Base-by-base conservation (phyloP, 2,113 vertebrate species). In the Sylvilagus bachmani region DNA sequence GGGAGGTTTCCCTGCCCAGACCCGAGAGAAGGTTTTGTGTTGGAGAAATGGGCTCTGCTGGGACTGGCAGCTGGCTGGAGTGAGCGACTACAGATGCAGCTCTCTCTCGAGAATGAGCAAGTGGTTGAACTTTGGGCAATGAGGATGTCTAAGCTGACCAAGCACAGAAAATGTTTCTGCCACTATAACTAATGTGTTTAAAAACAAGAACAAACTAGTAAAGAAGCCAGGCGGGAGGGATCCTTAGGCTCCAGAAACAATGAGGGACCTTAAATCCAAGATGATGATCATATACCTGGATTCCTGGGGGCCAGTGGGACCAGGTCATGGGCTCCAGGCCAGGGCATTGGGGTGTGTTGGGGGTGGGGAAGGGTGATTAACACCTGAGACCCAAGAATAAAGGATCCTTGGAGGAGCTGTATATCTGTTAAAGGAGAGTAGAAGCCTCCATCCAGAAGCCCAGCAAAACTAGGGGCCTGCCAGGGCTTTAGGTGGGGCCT, bases 141-240 rank as follows among this genome's bases (percentile, higher is more conserved):
- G 55, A 90, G n/a, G 31, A 13, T 2, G 10, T 61, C 22, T 62
- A 17, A 80, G 49, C 31, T 84, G 62, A 73, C 29, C 44, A 70
- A 58, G 79, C 36, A 44, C 11, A 86, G 85, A 33, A 95, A 94
- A 31, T 51, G 77, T 64, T 66, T 95, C 67, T 89, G 24, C 38
- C 55, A 36, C 24, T 22, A 36, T 75, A 83, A 27, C 11, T 53
- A 25, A 2, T 73, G n/a, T 58, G 66, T 70, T 85, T 27, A 82
- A 78, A 67, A 66, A 74, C 10, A 31, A 1, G 69, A 36, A 69
- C 14, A 87, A 70, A 31, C 36, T 61, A 71, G n/a, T 21, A 79
- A 29, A 21, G 13, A 83, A 14, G 29, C 10, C 27, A 25, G 5
- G 24, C 79, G 7, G 10, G 21, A n/a, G 6, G 21, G 9, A 70